Base-by-base conservation (phyloP, 2,113 vertebrate species). In the Eubucco bourcierii region DNA sequence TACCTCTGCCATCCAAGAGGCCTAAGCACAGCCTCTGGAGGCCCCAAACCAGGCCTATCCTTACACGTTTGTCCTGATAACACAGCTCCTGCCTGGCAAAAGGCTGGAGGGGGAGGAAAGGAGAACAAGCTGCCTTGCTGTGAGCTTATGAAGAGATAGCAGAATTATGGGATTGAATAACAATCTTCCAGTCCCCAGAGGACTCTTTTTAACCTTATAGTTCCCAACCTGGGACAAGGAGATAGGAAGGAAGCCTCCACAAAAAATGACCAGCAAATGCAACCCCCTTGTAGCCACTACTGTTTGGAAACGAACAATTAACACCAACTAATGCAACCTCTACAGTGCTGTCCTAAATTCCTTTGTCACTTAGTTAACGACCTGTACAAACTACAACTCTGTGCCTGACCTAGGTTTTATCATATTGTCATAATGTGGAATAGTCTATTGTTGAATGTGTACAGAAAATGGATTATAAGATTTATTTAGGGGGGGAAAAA, bases 321-420 rank as follows among this genome's bases (percentile, higher is more conserved):
- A 53, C 2, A 4, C 24, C 23, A 52, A 52, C 23, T 52, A 82
- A 50, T 39, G 27, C 58, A 86, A 5, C 84, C 75, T 80, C 68
- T 93, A 91, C 68, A 28, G 47, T 27, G 29, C 41, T 87, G 67
- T 90, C 88, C 81, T 66, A 46, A 92, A 74, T 95, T 94, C 75
- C 65, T 89, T 77, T 85, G 75, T 90, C 81, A 89, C 58, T 90
- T 87, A 84, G 84, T 92, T 92, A 92, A 84, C 78, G 71, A 73
- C 53, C 86, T 86, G 20, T 64, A 71, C 72, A 87, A 88, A 53
- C 75, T 80, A 18, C 3, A 7, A 52, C 79, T 94, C 72, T 47
- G 3, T 0, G 6, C 84, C 87, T 88, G 86, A 84, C 84, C 89
- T n/a, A 44, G 64, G 84, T 92, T 87, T 47, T 37, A 91, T 65